Evolutionary conservation across 1,140 invertebrate species (phyloP), one percentile per base, ranked within the genome.

Genomic region (Zaprionus kolodkinae): DNA sequence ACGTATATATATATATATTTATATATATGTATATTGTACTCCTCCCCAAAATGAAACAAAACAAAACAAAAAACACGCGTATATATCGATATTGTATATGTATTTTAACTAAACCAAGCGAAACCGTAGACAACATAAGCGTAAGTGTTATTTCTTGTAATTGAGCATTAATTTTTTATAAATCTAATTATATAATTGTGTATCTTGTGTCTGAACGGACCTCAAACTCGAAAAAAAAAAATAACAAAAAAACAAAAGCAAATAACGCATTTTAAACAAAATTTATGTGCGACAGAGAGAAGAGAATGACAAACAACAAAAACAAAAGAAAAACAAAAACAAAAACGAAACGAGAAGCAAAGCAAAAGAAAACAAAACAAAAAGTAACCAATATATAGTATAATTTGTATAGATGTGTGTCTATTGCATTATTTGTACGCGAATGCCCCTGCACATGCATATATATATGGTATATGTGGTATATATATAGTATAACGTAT

Each of bases 401-500:
- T 89, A 89, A 89, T 89, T 89, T 89, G 85, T 89, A 89, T 89
- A 89, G 81, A 89, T 89, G 78, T 89, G 85, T 89, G 85, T 89
- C 85, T 89, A 89, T 89, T 89, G 85, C 85, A 89, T 89, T 88
- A 88, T 89, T 88, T 87, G 84, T 87, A 87, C 79, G 80, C 80
- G 79, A 27, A 27, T 74, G 73, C 79, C 72, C 73, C 81, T 82
- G 76, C 86, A 76, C 73, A 86, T 79, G 64, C 71, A 86, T 81
- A 74, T 74, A 73, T 52, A 40, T 45, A 15, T 45, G n/a, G 40
- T 25, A 50, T 50, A 50, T 50, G 17, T 67, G n/a, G 13, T 74
- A 84, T 84, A 72, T 72, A 71, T 48, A 15, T 43, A 52, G 27
- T 48, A 15, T 35, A 35, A 35, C 33, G 55, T 54, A 65, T 60